A percentile compares a stretch with the other conserved stretches of the same genome.
Evolutionary conservation across 2,888 invertebrate species (phyloP).

Genomic region (Andrena chrysosceles): DNA sequence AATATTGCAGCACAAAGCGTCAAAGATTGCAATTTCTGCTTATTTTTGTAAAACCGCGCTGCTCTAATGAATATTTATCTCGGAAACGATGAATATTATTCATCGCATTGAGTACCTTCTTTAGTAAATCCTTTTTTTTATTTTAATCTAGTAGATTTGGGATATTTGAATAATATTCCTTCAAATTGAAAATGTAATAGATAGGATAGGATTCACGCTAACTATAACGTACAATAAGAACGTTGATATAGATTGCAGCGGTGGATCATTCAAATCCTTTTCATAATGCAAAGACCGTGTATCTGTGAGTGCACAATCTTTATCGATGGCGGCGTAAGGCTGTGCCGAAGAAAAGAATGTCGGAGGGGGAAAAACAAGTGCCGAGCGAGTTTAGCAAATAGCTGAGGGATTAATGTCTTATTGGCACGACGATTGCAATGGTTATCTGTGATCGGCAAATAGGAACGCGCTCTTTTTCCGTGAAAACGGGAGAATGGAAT

Average conservation of each 20-base stretch:
- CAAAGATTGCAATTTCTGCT: too few relatives aligned
- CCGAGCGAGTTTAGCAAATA: slow-evolving; percentile 74
- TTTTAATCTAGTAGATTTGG: too few relatives aligned
- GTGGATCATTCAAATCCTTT: slow-evolving; percentile 3
- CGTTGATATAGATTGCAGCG: background rate
- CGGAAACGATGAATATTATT: too few relatives aligned
- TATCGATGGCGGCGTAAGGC: slow-evolving; percentile 52
- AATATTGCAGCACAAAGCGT: slow-evolving; percentile 17
- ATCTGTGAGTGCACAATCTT: slow-evolving; percentile 39
- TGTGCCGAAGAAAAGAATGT: slow-evolving; percentile 27
- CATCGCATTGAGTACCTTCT: background rate
- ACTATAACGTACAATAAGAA: background rate
- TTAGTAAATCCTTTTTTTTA: too few relatives aligned
- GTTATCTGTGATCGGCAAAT: slow-evolving; percentile 74
- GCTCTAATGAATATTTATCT: too few relatives aligned
- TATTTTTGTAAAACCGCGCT: too few relatives aligned
- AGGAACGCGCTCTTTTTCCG: slow-evolving; percentile 66
- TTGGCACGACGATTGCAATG: slow-evolving; percentile 75
- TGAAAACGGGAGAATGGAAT: slow-evolving; percentile 74
- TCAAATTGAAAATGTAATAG: background rate
- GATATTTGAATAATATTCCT: too few relatives aligned
- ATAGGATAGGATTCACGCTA: background rate
- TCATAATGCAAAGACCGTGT: slow-evolving; percentile 17
- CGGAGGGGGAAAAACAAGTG: slow-evolving; percentile 33
- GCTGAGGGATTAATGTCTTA: slow-evolving; percentile 77